Conservation (phyloP, 2,797 vertebrate species). For the Distichodus sexfasciatus region DNA sequence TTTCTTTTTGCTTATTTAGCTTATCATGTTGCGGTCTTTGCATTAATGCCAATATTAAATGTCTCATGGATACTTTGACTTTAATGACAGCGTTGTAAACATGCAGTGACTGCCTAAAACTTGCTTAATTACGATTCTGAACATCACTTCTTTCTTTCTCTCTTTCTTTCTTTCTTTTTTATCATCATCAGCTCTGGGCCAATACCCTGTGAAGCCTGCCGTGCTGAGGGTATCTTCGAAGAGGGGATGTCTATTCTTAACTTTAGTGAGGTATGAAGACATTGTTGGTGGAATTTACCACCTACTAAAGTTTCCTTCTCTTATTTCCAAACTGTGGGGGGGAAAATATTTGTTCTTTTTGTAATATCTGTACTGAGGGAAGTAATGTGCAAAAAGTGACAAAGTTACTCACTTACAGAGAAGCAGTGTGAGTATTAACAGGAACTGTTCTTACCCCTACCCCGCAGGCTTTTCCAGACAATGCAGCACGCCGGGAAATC, state of each 20-base stretch:
- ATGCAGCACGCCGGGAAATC: conserved; percentile 91
- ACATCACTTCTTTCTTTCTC: not conserved
- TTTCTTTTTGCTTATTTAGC: not conserved
- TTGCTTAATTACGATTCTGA: no score
- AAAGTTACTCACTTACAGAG: not conserved
- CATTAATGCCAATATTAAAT: not conserved
- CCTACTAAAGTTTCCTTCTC: no score
- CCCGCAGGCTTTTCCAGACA: conserved; percentile 91
- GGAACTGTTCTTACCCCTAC: not conserved
- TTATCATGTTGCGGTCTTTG: not conserved
- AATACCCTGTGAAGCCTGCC: conserved; percentile 89
- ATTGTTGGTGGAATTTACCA: not conserved
- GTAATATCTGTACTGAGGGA: no score
- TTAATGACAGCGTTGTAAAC: no score
- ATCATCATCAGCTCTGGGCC: conserved; percentile 80
- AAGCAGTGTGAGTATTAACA: not conserved
- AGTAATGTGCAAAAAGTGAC: no score
- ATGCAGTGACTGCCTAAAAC: no score
- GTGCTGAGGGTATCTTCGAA: conserved; percentile 92
- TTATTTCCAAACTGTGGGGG: no score
- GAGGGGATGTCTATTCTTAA: conserved; percentile 87
- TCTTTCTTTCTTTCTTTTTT: no score
- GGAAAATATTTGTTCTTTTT: no score
- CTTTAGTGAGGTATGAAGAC: conserved; percentile 77
- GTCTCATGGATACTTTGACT: not conserved